Conservation (phyloP, 2,113 vertebrate genomes). For the Dromaius novaehollandiae region DNA sequence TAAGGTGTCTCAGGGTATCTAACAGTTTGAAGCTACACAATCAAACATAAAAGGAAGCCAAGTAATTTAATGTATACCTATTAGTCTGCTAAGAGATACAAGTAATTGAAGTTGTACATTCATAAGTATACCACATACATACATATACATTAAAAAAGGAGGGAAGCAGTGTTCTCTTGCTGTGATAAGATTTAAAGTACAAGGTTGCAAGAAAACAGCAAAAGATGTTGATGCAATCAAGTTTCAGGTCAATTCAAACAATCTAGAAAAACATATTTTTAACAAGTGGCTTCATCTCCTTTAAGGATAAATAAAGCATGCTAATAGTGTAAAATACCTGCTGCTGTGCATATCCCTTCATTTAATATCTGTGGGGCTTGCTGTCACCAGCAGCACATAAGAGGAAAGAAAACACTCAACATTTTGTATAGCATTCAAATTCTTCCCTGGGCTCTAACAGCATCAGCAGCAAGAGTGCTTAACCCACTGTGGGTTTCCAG, state of each 20-base stretch:
- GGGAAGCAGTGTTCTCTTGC: not conserved
- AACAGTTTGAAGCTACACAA: not conserved
- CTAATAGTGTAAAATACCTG: not conserved
- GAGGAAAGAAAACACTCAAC: constrained; percentile 15
- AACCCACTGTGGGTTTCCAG: constrained; percentile 11
- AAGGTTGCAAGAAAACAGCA: not conserved
- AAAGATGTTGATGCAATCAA: not conserved
- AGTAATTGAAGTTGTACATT: not conserved
- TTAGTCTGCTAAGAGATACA: not conserved
- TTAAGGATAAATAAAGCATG: constrained; percentile 4
- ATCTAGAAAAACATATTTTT: constrained; percentile 17
- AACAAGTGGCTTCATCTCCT: constrained; percentile 33
- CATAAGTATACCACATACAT: not conserved
- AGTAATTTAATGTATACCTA: not conserved
- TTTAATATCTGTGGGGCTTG: constrained; percentile 11
- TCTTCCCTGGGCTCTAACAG: not conserved
- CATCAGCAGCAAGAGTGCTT: not conserved
- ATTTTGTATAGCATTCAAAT: not conserved
- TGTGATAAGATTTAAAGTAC: not conserved
- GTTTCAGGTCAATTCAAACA: constrained; percentile 35
- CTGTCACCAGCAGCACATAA: constrained; percentile 10
- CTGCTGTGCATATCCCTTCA: not conserved
- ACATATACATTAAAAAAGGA: not conserved
- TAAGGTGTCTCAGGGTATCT: not conserved
- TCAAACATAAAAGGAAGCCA: not conserved